Percentiles rank a stretch among this genome's conserved stretches.
phyloP scores from a whole-genome alignment of 2,797 vertebrate genomes.

The Gadopsis bispinosus region DNA sequence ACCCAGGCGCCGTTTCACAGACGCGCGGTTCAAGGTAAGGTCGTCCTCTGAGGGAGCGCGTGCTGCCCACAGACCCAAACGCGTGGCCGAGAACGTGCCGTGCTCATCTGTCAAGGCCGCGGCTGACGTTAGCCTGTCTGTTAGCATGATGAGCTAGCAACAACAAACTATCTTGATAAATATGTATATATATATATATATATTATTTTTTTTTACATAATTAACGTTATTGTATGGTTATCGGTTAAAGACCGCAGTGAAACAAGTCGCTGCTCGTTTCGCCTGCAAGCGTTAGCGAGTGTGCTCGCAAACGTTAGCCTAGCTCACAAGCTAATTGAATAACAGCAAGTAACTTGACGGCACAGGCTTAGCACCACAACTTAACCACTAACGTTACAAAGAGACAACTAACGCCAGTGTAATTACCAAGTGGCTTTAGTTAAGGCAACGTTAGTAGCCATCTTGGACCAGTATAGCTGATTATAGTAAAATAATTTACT shows the following conservation, averaged over 20 bases:
- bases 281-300: accelerated
- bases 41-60: too few relatives aligned
- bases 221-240: accelerated
- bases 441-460: accelerated
- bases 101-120: conserved; percentile 68
- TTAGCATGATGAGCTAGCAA: conserved; percentile 59
- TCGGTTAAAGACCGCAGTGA: accelerated
- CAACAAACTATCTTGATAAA: too few relatives aligned
- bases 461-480: not conserved
- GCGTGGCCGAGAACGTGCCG: too few relatives aligned
- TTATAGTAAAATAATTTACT: not conserved
- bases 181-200: too few relatives aligned
- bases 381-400: not conserved
- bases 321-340: not conserved
- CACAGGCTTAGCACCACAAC: not conserved
- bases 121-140: conserved; percentile 42
- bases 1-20: too few relatives aligned
- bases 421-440: not conserved
- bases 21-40: conserved; percentile 58
- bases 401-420: not conserved
- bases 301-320: conserved; percentile 20
- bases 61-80: too few relatives aligned
- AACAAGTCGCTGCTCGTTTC: accelerated
- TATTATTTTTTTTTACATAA: too few relatives aligned
- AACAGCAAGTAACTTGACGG: not conserved